phyloP scores from a whole-genome alignment of 2,113 vertebrate species.

The Pedionomus torquatus region DNA sequence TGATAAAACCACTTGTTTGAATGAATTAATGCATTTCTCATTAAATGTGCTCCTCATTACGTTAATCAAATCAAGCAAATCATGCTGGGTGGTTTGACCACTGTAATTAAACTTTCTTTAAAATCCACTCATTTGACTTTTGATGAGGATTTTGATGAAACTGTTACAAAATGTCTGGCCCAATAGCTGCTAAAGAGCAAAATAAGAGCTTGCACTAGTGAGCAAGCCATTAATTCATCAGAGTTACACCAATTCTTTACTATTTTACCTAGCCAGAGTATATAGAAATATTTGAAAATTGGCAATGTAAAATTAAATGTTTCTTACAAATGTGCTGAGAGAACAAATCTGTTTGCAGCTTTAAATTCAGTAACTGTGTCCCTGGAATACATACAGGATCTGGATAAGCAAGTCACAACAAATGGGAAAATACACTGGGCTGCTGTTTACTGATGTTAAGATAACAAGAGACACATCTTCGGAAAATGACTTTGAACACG shows the following conservation, averaged over 20 bases:
- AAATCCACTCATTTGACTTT: constrained; percentile 54
- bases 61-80: constrained; percentile 69
- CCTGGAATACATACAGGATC: background rate
- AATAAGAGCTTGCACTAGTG: background rate
- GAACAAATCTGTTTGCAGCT: constrained; percentile 33
- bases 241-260: background rate
- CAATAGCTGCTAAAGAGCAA: background rate
- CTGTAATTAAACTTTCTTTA: constrained; percentile 66
- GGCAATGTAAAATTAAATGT: background rate
- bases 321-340: background rate
- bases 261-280: background rate
- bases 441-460: background rate
- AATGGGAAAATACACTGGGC: background rate
- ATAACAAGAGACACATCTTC: background rate
- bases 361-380: background rate
- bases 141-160: constrained; percentile 70
- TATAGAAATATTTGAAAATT: background rate
- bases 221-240: background rate
- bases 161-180: constrained; percentile 24
- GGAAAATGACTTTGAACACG: background rate
- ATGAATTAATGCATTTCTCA: constrained; percentile 65
- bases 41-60: constrained; percentile 62
- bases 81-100: constrained; percentile 56
- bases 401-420: background rate
- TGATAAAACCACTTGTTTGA: constrained; percentile 65